Evolutionary conservation across 92 coral and sea anemone species (phyloP), one percentile per base, ranked within the genome.

Genomic region (Isaurus tuberculatus): DNA sequence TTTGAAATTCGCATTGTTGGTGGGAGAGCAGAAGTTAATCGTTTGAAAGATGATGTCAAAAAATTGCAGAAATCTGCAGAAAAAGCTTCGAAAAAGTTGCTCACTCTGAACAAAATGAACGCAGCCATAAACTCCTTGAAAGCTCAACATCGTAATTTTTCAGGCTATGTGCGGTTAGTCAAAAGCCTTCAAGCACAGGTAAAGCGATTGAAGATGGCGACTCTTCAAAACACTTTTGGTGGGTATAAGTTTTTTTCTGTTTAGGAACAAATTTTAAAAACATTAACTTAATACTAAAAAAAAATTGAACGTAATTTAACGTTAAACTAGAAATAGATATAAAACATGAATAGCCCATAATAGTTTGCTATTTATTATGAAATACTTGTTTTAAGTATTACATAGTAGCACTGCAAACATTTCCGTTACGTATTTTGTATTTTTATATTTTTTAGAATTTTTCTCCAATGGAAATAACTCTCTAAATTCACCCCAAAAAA

Each of bases 1-100:
- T 70, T 53, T 32, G 80, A 83, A 7, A 72, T 83, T 46, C 71
- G 75, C 17, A 43, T 83, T 15, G 9, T 33, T 22, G 37, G 27
- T 8, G 34, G 70, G n/a, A 37, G 48, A 32, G 73, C 33, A 43
- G 43, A 36, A 17, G 46, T 84, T 31, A 58, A 3, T 61, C 73
- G 70, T 67, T 72, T 73, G 34, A 28, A 83, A 51, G 57, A 25
- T n/a, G 66, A 36, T 31, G 17, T 73, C 10, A 28, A 73, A 9
- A 32, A 51, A 9, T 6, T 84, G 19, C 17, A 26, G 55, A 4
- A 17, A 20, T 5, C 68, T 63, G 23, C 68, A 63, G 3, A 7
- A 11, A 40, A 16, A 34, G 7, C 5, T 29, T 43, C 11, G 46
- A 8, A 49, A 15, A 36, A 40, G 55, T 20, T 70, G 75, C 53